phyloP scores from a whole-genome alignment of 2,888 invertebrate species.

The Acrocera orbiculus region DNA sequence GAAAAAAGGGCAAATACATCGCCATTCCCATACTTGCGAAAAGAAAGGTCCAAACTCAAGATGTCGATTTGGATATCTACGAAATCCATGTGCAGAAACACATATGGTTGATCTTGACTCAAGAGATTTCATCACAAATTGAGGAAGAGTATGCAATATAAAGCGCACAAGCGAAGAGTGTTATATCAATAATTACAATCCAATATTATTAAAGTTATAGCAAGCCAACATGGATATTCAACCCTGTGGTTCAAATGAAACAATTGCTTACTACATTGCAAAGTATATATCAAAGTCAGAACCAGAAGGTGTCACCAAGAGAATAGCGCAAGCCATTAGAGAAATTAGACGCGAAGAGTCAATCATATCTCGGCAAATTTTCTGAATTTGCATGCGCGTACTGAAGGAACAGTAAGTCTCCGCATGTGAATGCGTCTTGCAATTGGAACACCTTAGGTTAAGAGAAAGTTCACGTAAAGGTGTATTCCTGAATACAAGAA shows the following conservation, averaged over 20 bases:
- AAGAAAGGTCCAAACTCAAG: conserved; percentile 8
- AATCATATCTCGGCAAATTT: conserved; percentile 15
- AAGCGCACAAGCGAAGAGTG: conserved; percentile 7
- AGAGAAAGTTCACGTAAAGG: conserved; percentile 12
- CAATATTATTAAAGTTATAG: conserved; percentile 10
- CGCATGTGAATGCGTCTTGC: conserved; percentile 15
- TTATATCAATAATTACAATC: conserved; percentile 15
- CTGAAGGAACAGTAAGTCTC: conserved; percentile 18
- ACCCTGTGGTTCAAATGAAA: conserved; percentile 16
- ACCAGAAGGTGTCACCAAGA: conserved; percentile 3
- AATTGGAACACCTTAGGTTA: conserved; percentile 3
- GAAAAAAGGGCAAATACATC: conserved; percentile 10
- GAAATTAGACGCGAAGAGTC: conserved; percentile 13
- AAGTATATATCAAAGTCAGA: conserved; percentile 10
- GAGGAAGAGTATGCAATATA: conserved; percentile 6
- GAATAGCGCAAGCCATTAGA: conserved; percentile 13
- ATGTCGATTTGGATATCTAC: conserved; percentile 13
- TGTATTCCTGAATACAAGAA: conserved; percentile 13
- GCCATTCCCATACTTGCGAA: conserved; percentile 12
- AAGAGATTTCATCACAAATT: conserved; percentile 8
- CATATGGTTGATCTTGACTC: conserved; percentile 6
- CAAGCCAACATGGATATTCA: conserved; percentile 18
- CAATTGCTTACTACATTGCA: conserved; percentile 14
- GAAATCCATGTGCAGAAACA: conserved; percentile 7
- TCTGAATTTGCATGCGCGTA: conserved; percentile 18